These are phyloP conservation scores for Scaptodrosophila latifasciaeformis DNA, from an alignment of 2,888 invertebrate genomes.

Conservation along the genomic window DNA sequence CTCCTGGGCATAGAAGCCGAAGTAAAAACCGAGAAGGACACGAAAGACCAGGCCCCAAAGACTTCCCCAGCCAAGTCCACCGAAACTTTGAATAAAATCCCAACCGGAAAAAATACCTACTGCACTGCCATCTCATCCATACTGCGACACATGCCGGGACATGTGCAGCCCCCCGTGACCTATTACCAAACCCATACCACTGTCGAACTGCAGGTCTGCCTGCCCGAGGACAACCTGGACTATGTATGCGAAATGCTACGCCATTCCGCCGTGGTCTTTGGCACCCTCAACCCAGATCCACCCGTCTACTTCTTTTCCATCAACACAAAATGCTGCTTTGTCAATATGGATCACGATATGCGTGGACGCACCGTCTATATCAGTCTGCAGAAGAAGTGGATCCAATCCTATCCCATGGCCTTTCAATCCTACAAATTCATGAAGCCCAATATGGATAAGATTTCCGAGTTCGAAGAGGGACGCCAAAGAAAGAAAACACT, in stretches of 20 bases:
- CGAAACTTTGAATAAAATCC: not conserved
- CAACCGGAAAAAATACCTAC: not conserved
- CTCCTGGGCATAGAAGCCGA: not conserved
- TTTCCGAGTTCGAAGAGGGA: constrained; percentile 11
- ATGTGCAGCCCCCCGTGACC: constrained; percentile 31
- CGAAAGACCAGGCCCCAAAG: not conserved
- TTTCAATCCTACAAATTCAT: constrained; percentile 36
- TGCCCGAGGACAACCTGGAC: constrained; percentile 26
- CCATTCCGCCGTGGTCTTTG: constrained; percentile 13
- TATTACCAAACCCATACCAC: constrained; percentile 43
- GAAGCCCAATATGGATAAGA: constrained; percentile 38
- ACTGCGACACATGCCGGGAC: not conserved
- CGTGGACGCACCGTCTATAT: constrained; percentile 44
- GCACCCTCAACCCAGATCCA: not conserved
- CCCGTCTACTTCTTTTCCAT: constrained; percentile 28
- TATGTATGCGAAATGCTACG: constrained; percentile 21
- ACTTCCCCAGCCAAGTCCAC: not conserved
- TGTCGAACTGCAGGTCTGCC: constrained; percentile 35
- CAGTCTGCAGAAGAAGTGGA: constrained; percentile 25
- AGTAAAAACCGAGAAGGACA: no score
- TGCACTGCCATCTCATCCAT: not conserved
- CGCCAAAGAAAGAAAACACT: no score
- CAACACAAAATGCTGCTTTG: constrained; percentile 14
- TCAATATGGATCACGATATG: constrained; percentile 12
- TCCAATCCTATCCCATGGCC: constrained; percentile 31